Evolutionary conservation across 1,140 invertebrate genomes (phyloP).

Genomic region (Lepidostoma basale): DNA sequence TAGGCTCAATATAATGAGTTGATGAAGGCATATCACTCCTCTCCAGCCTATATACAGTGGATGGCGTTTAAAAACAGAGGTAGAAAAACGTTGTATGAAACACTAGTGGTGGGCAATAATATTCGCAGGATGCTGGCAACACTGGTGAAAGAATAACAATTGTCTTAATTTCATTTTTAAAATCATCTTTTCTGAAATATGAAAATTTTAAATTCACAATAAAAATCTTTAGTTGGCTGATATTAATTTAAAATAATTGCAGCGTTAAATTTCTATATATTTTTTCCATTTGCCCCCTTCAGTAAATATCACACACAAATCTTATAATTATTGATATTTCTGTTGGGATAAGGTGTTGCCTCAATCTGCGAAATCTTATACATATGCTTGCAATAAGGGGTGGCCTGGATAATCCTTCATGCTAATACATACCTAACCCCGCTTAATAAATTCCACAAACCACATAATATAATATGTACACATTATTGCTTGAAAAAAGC

Average conservation of each 20-base stretch:
- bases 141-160: not conserved
- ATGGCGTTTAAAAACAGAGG: slow-evolving; percentile 59
- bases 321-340: not conserved
- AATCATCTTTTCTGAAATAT: not conserved
- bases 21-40: slow-evolving; percentile 61
- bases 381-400: slow-evolving; percentile 26
- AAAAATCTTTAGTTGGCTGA: not conserved
- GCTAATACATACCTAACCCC: slow-evolving; percentile 19
- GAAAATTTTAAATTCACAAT: not conserved
- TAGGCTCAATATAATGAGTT: slow-evolving; percentile 62
- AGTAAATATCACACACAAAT: not conserved
- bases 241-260: not conserved
- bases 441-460: slow-evolving; percentile 18
- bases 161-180: not conserved
- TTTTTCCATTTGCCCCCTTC: not conserved
- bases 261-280: not conserved
- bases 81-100: slow-evolving; percentile 43
- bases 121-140: slow-evolving; percentile 14
- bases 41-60: slow-evolving; percentile 60
- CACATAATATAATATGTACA: slow-evolving; percentile 1
- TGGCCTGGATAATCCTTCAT: slow-evolving; percentile 14
- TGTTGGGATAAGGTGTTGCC: not conserved
- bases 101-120: slow-evolving; percentile 22
- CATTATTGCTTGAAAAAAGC: slow-evolving; percentile 14
- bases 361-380: slow-evolving; percentile 1